A percentile compares a stretch with the other conserved stretches of the same genome.
These are phyloP conservation scores for Mungos mungo DNA, from an alignment of 2,113 vertebrate genomes.

Conservation along the genomic window DNA sequence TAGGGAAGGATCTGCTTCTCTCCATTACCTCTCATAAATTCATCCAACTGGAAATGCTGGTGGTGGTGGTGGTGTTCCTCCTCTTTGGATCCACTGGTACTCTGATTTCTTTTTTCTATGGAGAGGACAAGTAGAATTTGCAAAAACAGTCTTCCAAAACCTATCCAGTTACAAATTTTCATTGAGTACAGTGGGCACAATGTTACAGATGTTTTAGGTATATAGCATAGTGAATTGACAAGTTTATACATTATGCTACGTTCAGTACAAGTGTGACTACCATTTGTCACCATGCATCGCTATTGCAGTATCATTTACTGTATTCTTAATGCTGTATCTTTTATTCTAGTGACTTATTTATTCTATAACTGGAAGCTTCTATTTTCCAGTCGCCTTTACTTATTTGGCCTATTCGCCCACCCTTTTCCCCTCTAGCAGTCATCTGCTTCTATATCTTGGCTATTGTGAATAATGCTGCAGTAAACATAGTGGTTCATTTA, in stretches of 20 bases:
- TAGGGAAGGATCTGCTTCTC: not conserved
- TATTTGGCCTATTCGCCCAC: not conserved
- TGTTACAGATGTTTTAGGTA: not conserved
- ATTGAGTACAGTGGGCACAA: not conserved
- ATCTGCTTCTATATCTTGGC: not conserved
- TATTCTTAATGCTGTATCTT: not conserved
- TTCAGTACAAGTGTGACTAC: not conserved
- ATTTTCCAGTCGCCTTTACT: not conserved
- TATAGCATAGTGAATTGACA: not conserved
- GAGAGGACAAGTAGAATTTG: not conserved
- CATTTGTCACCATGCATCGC: not conserved
- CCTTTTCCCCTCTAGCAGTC: not conserved
- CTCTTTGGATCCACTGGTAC: not conserved
- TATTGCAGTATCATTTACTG: not conserved
- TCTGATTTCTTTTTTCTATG: not conserved
- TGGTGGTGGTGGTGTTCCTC: not conserved
- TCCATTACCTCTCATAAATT: not conserved
- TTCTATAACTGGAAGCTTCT: not conserved
- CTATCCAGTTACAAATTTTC: not conserved
- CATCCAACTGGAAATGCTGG: not conserved
- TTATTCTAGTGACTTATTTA: not conserved
- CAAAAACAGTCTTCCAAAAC: not conserved
- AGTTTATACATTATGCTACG: not conserved
- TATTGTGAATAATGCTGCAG: not conserved
- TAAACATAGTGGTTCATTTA: not conserved